Conservation (phyloP, 2,113 vertebrate species). For the Psittacula cyanocephala region DNA sequence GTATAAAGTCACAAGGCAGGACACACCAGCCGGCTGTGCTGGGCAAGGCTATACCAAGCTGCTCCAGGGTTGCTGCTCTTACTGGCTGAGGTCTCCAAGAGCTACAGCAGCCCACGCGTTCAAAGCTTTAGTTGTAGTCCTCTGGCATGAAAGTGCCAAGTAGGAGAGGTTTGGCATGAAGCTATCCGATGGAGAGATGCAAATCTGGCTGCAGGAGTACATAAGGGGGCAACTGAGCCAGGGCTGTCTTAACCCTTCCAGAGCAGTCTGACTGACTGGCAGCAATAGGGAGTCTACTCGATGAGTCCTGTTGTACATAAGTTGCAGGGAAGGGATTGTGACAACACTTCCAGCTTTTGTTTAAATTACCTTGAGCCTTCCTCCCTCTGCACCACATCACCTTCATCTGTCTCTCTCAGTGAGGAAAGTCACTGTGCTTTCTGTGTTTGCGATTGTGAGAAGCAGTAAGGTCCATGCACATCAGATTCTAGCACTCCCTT, state of each 20-base stretch:
- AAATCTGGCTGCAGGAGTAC: neutral
- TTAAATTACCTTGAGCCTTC: neutral
- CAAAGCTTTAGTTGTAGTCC: neutral
- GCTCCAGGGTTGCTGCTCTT: fast-evolving
- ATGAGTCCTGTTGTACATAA: neutral
- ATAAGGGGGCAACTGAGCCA: fast-evolving
- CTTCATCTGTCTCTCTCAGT: neutral
- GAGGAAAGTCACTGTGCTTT: fast-evolving
- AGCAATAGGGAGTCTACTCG: neutral
- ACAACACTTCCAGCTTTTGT: neutral
- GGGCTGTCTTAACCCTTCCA: neutral
- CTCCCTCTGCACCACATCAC: neutral
- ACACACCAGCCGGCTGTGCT: neutral
- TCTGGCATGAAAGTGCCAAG: neutral
- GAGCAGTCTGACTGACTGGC: neutral
- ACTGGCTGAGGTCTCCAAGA: neutral
- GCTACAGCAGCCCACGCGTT: neutral
- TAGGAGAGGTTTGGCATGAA: neutral
- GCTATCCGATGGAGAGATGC: neutral
- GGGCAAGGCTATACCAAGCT: neutral
- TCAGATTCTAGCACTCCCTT: neutral
- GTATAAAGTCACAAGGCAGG: neutral
- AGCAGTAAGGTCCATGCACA: fast-evolving
- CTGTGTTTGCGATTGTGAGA: fast-evolving
- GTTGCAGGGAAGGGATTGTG: neutral